phyloP scores from a whole-genome alignment of 2,888 invertebrate species.

The Drosophila sordidapex region DNA sequence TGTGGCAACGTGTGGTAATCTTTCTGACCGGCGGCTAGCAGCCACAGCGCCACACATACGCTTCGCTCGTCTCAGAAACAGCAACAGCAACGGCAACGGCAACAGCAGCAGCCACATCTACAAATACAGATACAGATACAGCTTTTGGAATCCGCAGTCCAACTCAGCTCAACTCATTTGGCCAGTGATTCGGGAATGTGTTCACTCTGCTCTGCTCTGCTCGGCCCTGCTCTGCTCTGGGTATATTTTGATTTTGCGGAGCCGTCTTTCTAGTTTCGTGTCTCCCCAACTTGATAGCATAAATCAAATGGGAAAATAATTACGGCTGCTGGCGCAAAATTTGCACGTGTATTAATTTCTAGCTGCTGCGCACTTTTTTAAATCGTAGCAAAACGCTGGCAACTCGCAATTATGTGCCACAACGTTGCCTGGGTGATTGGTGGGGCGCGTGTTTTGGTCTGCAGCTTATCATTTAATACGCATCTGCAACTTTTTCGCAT shows the following conservation, averaged over 20 bases:
- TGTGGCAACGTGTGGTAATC: constrained; percentile 75
- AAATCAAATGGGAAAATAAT: constrained; percentile 82
- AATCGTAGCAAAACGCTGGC: constrained; percentile 69
- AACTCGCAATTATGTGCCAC: constrained; percentile 68
- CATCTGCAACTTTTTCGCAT: constrained; percentile 56
- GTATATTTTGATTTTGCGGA: constrained; percentile 13
- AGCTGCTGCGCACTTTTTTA: constrained; percentile 51
- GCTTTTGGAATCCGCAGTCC: constrained; percentile 14
- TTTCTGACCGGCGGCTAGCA: constrained; percentile 55
- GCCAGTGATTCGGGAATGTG: constrained; percentile 68
- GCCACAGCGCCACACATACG: constrained; percentile 67
- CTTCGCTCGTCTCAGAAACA: constrained; percentile 42
- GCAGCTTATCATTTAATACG: constrained; percentile 74
- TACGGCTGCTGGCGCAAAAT: constrained; percentile 75
- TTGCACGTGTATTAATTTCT: constrained; percentile 78
- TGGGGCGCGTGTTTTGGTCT: constrained; percentile 55
- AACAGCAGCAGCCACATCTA: background rate
- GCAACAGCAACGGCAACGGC: background rate
- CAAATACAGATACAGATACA: constrained; percentile 19
- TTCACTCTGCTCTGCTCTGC: constrained; percentile 30
- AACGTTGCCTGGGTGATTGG: constrained; percentile 50
- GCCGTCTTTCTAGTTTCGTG: background rate
- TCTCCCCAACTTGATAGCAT: constrained; percentile 65
- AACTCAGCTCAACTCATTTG: constrained; percentile 46
- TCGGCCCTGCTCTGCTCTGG: constrained; percentile 22